Conservation (phyloP, 2,888 invertebrate species). For the Hirtodrosophila trivittata region DNA sequence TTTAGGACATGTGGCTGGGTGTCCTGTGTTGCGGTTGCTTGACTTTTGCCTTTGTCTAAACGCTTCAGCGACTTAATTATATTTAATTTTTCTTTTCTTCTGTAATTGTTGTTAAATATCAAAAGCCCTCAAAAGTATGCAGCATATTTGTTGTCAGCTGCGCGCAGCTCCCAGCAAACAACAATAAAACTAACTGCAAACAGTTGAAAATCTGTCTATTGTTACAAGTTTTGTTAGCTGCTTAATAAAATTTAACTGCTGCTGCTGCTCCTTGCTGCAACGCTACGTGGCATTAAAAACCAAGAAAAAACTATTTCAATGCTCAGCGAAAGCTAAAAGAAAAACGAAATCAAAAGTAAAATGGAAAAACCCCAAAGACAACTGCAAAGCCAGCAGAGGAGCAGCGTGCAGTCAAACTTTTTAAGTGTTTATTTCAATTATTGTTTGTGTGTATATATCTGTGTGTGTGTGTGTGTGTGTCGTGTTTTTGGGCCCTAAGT, state of each 20-base stretch:
- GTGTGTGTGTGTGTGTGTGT: conserved; percentile 24
- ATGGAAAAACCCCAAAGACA: conserved; percentile 4
- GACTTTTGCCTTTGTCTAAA: conserved; percentile 51
- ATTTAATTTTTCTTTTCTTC: conserved; percentile 35
- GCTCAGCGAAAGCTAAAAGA: conserved; percentile 23
- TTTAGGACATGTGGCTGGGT: conserved; percentile 29
- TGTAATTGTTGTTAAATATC: conserved; percentile 59
- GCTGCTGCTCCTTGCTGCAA: conserved; percentile 20
- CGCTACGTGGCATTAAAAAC: conserved; percentile 43
- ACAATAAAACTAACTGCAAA: conserved; percentile 25
- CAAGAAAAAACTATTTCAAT: conserved; percentile 68
- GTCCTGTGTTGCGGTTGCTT: conserved; percentile 29
- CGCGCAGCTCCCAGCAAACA: conserved; percentile 14
- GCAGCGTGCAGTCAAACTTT: conserved; percentile 64
- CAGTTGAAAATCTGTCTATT: conserved; percentile 51
- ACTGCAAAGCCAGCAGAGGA: conserved; percentile 30
- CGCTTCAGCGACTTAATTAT: conserved; percentile 64
- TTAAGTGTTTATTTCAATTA: conserved; percentile 81
- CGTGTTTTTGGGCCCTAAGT: conserved; percentile 29
- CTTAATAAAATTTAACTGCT: conserved; percentile 72
- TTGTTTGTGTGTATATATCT: conserved; percentile 60
- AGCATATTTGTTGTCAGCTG: conserved; percentile 29
- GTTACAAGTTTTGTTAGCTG: conserved; percentile 51
- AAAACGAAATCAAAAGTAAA: conserved; percentile 19
- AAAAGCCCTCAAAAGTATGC: conserved; percentile 40